These are phyloP conservation scores for Caranx ignobilis DNA, from an alignment of 2,113 vertebrate species.

Conservation along the genomic window DNA sequence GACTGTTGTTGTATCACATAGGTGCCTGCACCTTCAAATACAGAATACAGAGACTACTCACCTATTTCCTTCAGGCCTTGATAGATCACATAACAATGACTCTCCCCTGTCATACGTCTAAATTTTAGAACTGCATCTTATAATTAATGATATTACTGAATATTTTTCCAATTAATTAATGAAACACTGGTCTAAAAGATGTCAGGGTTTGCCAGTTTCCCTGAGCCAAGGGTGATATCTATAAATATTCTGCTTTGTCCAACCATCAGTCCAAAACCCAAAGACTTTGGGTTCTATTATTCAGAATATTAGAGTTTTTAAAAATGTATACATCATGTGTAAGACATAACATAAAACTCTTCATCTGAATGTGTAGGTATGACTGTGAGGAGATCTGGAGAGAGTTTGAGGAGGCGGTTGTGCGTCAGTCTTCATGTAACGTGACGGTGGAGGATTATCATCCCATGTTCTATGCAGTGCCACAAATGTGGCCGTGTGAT, in stretches of 20 bases:
- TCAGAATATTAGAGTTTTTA: too few relatives aligned
- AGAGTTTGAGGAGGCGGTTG: slow-evolving; percentile 80
- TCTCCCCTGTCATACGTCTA: too few relatives aligned
- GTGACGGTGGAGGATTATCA: slow-evolving; percentile 77
- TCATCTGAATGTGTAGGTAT: slow-evolving; percentile 54
- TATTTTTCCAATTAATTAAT: too few relatives aligned
- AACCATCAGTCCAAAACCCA: too few relatives aligned
- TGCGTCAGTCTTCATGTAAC: slow-evolving; percentile 72
- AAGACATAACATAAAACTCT: too few relatives aligned
- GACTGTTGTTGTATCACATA: not conserved
- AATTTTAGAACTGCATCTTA: too few relatives aligned
- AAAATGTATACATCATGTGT: too few relatives aligned
- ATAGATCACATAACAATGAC: too few relatives aligned
- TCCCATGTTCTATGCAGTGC: slow-evolving; percentile 71
- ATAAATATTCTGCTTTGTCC: too few relatives aligned
- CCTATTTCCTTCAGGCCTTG: not conserved
- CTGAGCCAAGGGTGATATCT: not conserved
- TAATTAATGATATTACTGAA: too few relatives aligned
- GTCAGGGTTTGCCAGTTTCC: not conserved
- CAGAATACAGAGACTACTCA: not conserved
- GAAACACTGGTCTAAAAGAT: too few relatives aligned
- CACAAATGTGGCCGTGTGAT: slow-evolving; percentile 77
- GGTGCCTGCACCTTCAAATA: not conserved
- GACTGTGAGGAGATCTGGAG: slow-evolving; percentile 85
- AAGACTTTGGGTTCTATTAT: too few relatives aligned